Evolutionary conservation across 2,888 invertebrate species (phyloP).

Genomic region (Sussaba pulchella): DNA sequence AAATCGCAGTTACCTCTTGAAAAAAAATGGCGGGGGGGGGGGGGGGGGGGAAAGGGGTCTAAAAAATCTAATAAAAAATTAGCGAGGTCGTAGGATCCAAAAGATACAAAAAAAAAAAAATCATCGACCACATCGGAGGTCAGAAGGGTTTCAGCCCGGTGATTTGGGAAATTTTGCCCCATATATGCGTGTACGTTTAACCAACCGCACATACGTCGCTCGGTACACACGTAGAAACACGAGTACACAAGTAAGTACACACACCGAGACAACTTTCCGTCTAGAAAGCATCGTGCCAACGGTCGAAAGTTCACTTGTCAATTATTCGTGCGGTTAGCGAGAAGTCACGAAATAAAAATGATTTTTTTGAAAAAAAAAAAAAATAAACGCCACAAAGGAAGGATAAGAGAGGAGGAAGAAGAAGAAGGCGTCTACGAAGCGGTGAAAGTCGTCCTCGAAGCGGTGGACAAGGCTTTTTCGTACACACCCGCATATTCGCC

Average conservation of each 20-base stretch:
- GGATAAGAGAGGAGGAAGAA: conserved; percentile 26
- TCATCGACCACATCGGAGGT: no score
- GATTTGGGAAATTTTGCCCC: no score
- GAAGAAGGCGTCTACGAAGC: conserved; percentile 34
- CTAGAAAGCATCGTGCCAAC: conserved; percentile 60
- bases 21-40: no score
- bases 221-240: conserved; percentile 14
- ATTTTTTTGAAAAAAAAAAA: conserved; percentile 10
- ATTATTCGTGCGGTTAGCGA: conserved; percentile 63
- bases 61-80: no score
- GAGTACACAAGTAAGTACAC: background rate
- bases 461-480: conserved; percentile 46
- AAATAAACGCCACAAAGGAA: conserved; percentile 24
- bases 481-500: conserved; percentile 54
- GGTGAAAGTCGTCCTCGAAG: conserved; percentile 59
- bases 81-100: no score
- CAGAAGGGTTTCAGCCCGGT: no score
- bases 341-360: conserved; percentile 28
- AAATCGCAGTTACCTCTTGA: no score
- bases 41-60: no score
- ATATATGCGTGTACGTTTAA: no score
- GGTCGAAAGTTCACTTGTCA: conserved; percentile 74
- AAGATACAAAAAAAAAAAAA: no score
- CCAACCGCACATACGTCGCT: background rate
- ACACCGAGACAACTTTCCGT: conserved; percentile 48